These are phyloP conservation scores for Sula dactylatra DNA, from an alignment of 2,113 vertebrate genomes.

Conservation along the genomic window DNA sequence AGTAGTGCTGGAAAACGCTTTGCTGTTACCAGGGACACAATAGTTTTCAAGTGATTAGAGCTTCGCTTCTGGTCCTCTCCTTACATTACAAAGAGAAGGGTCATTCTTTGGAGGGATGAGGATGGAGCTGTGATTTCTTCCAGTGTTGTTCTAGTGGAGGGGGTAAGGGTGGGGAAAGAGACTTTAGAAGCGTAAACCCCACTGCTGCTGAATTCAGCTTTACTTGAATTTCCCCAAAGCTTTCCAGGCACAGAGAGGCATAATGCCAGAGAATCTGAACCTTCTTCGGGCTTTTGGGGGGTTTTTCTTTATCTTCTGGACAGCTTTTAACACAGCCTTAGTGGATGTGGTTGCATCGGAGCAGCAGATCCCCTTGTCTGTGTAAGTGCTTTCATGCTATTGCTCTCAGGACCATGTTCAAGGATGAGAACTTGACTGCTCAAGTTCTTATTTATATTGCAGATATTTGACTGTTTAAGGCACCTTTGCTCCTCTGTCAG, in stretches of 20 bases:
- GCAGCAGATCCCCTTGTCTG: constrained; percentile 93
- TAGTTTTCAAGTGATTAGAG: constrained; percentile 72
- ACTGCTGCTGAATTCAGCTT: background rate
- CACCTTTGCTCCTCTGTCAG: background rate
- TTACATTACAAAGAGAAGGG: constrained; percentile 21
- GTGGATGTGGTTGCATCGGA: constrained; percentile 82
- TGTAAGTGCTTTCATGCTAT: constrained; percentile 83
- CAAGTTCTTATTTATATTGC: constrained; percentile 48
- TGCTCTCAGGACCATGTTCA: background rate
- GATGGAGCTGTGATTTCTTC: constrained; percentile 64
- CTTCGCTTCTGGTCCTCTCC: constrained; percentile 52
- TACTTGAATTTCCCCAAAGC: constrained; percentile 11
- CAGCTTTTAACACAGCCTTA: constrained; percentile 77
- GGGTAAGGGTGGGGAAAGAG: background rate
- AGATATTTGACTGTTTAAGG: constrained; percentile 37
- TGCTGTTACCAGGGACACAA: constrained; percentile 71
- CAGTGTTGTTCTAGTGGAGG: background rate
- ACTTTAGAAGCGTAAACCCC: background rate
- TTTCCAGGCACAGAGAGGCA: constrained; percentile 10
- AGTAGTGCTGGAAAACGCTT: constrained; percentile 66
- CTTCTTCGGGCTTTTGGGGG: constrained; percentile 55
- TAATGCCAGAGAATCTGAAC: constrained; percentile 74
- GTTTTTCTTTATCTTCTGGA: constrained; percentile 77
- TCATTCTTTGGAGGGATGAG: constrained; percentile 49
- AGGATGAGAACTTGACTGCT: background rate